A percentile compares a stretch with the other conserved stretches of the same genome.
phyloP scores from a whole-genome alignment of 2,113 vertebrate genomes.

The Sporophila hypoxantha region DNA sequence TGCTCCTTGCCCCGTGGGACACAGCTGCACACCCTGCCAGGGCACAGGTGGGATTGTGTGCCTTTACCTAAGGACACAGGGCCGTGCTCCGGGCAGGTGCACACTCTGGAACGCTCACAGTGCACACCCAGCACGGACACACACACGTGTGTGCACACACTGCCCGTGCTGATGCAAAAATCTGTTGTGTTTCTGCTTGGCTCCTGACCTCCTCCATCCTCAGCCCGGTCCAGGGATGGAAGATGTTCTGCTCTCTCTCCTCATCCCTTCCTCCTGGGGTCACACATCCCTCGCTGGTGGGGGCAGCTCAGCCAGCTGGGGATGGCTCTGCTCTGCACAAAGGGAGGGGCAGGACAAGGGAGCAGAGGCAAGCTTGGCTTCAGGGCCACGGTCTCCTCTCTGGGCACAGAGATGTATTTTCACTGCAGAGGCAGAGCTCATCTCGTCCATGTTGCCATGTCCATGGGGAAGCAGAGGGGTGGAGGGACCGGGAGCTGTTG shows the following conservation, averaged over 20 bases:
- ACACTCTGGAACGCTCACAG: fast-evolving
- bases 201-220: not conserved
- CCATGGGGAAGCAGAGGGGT: not conserved
- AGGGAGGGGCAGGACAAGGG: not conserved
- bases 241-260: not conserved
- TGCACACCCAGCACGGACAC: not conserved
- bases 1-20: fast-evolving
- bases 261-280: not conserved
- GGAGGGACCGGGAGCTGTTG: not conserved
- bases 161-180: no score
- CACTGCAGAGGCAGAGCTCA: not conserved
- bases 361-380: not conserved
- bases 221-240: not conserved
- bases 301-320: not conserved
- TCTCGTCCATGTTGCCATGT: not conserved
- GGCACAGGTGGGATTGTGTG: fast-evolving
- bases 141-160: fast-evolving
- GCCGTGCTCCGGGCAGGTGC: fast-evolving
- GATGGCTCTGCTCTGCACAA: not conserved
- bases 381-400: not conserved
- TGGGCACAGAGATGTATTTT: not conserved
- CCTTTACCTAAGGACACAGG: fast-evolving
- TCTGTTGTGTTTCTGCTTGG: not conserved
- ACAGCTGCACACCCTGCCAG: not conserved
- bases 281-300: fast-evolving